phyloP scores from a whole-genome alignment of 2,113 vertebrate genomes.

The Herpailurus yagouaroundi region DNA sequence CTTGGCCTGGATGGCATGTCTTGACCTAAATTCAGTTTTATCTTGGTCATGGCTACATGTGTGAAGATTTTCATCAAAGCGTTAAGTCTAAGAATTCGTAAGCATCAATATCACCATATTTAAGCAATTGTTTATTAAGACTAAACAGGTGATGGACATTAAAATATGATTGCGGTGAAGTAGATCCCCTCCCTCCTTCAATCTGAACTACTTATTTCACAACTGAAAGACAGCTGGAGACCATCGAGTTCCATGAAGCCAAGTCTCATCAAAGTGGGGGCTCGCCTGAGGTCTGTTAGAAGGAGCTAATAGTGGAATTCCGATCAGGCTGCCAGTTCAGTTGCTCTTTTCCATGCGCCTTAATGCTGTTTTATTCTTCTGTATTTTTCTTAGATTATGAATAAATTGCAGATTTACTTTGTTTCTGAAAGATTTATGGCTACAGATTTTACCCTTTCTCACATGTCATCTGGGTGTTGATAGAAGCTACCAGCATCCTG shows the following conservation, averaged over 20 bases:
- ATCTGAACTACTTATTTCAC: background rate
- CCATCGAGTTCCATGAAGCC: background rate
- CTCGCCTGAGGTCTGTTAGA: background rate
- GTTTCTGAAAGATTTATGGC: background rate
- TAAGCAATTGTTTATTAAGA: background rate
- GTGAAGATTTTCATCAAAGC: background rate
- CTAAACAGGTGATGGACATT: background rate
- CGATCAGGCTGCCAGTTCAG: background rate
- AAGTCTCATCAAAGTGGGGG: background rate
- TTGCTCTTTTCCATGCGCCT: background rate
- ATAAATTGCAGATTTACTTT: slow-evolving; percentile 13
- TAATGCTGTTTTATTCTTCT: background rate
- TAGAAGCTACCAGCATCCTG: slow-evolving; percentile 47
- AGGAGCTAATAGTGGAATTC: background rate
- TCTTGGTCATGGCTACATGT: background rate
- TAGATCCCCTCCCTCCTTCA: background rate
- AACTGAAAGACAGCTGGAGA: background rate
- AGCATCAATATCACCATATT: background rate
- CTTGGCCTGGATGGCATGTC: background rate
- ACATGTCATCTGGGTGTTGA: slow-evolving; percentile 1
- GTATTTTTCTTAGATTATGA: background rate
- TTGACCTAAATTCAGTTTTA: background rate
- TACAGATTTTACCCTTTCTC: background rate
- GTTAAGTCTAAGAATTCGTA: background rate
- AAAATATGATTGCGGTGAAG: background rate